A percentile compares a stretch with the other conserved stretches of the same genome.
Evolutionary conservation across 2,888 invertebrate species (phyloP).

Genomic region (Malthinus seriepunctatus): DNA sequence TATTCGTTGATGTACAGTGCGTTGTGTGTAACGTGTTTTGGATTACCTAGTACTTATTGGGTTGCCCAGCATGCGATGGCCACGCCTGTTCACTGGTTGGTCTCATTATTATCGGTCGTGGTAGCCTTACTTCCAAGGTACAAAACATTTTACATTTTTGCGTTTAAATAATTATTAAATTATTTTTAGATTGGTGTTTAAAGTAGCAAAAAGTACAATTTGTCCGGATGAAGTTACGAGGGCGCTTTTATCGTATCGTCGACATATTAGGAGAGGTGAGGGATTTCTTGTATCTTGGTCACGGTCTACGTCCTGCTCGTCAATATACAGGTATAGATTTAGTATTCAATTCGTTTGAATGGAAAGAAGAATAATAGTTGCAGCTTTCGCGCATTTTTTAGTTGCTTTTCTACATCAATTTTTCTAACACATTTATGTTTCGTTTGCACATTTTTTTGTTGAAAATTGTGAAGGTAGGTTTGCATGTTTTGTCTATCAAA

Average conservation of each 20-base stretch:
- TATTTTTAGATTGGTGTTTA: slow-evolving; percentile 66
- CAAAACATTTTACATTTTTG: slow-evolving; percentile 30
- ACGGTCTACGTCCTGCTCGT: slow-evolving; percentile 63
- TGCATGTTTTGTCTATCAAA: no score
- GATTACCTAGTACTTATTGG: slow-evolving; percentile 85
- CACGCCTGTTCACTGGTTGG: slow-evolving; percentile 80
- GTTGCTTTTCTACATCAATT: no score
- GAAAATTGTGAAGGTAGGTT: background rate
- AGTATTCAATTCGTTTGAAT: background rate
- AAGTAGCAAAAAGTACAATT: slow-evolving; percentile 68
- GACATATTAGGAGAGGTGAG: slow-evolving; percentile 62
- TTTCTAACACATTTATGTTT: no score
- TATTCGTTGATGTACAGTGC: slow-evolving; percentile 86
- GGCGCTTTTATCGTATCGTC: slow-evolving; percentile 66
- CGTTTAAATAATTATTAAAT: background rate
- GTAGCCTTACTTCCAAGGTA: slow-evolving; percentile 84
- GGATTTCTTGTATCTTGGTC: slow-evolving; percentile 66
- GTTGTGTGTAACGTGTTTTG: slow-evolving; percentile 78
- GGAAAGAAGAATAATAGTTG: no score
- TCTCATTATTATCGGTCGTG: slow-evolving; percentile 75
- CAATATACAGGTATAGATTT: slow-evolving; percentile 60
- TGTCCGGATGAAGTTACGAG: slow-evolving; percentile 76
- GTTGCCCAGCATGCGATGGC: slow-evolving; percentile 78
- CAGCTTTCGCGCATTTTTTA: background rate
- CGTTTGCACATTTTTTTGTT: slow-evolving; percentile 7